A percentile compares a stretch with the other conserved stretches of the same genome.
These are phyloP conservation scores for Tribolium castaneum DNA, from an alignment of 1,140 invertebrate genomes.

Conservation along the genomic window DNA sequence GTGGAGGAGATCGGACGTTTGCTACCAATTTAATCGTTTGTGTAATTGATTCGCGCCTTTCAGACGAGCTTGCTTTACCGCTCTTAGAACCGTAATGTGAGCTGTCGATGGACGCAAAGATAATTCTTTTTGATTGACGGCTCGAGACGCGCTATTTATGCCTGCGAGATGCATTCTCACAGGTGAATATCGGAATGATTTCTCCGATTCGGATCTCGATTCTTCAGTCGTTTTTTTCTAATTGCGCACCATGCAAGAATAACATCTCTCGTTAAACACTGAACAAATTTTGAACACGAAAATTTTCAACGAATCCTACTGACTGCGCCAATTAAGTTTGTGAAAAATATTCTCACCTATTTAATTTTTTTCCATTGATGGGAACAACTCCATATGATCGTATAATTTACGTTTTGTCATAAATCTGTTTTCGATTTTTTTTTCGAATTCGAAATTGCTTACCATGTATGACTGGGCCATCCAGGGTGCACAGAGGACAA, in stretches of 20 bases:
- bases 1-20: background rate
- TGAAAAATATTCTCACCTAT: background rate
- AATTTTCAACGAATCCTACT: too few species aligned
- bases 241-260: slow-evolving; percentile 80
- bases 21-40: slow-evolving; percentile 28
- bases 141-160: slow-evolving; percentile 8
- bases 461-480: slow-evolving; percentile 36
- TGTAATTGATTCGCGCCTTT: slow-evolving; percentile 24
- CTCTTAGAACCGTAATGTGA: slow-evolving; percentile 31
- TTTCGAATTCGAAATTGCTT: background rate
- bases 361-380: too few species aligned
- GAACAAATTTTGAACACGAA: too few species aligned
- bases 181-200: slow-evolving; percentile 1
- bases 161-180: background rate
- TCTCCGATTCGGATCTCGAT: background rate
- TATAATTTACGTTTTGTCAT: too few species aligned
- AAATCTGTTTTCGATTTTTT: too few species aligned
- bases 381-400: too few species aligned
- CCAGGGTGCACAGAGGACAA: slow-evolving; percentile 81
- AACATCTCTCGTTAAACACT: slow-evolving; percentile 85
- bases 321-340: background rate
- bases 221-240: background rate
- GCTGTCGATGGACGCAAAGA: slow-evolving; percentile 32
- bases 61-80: slow-evolving; percentile 17
- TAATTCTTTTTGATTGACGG: slow-evolving; percentile 39